Evolutionary conservation across 2,797 vertebrate species (phyloP).

Genomic region (Esox lucius): DNA sequence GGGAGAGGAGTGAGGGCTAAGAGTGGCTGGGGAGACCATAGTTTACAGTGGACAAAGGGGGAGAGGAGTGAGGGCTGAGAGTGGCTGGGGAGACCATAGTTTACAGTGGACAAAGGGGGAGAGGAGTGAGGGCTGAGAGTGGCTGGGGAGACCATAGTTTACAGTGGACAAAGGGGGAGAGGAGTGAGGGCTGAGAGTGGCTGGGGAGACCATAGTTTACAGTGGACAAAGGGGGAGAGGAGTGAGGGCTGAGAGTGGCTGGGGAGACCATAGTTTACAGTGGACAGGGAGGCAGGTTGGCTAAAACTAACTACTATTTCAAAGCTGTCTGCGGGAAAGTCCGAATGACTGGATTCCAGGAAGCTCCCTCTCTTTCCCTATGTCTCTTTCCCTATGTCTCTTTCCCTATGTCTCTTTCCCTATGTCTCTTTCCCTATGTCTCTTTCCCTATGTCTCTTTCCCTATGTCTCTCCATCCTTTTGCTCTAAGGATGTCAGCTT

Average conservation of each 20-base stretch:
- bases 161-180: slow-evolving; percentile 22
- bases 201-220: slow-evolving; percentile 2
- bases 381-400: background rate
- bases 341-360: slow-evolving; percentile 40
- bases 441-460: background rate
- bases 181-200: slow-evolving; percentile 21
- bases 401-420: no score
- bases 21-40: slow-evolving; percentile 6
- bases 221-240: slow-evolving; percentile 22
- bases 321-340: slow-evolving; percentile 16
- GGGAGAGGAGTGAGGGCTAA: slow-evolving; percentile 18
- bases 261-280: slow-evolving; percentile 2
- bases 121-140: slow-evolving; percentile 20
- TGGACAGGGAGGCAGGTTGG: slow-evolving; percentile 29
- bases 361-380: slow-evolving; percentile 20
- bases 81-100: slow-evolving; percentile 7
- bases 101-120: slow-evolving; percentile 23
- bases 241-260: slow-evolving; percentile 24
- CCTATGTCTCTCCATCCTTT: background rate
- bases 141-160: slow-evolving; percentile 6
- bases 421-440: no score
- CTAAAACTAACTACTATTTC: slow-evolving; percentile 18
- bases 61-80: slow-evolving; percentile 20
- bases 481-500: slow-evolving; percentile 39
- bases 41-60: slow-evolving; percentile 27